Evolutionary conservation across 92 coral and sea anemone genomes (phyloP).

Genomic region (Parazoanthus darwini): DNA sequence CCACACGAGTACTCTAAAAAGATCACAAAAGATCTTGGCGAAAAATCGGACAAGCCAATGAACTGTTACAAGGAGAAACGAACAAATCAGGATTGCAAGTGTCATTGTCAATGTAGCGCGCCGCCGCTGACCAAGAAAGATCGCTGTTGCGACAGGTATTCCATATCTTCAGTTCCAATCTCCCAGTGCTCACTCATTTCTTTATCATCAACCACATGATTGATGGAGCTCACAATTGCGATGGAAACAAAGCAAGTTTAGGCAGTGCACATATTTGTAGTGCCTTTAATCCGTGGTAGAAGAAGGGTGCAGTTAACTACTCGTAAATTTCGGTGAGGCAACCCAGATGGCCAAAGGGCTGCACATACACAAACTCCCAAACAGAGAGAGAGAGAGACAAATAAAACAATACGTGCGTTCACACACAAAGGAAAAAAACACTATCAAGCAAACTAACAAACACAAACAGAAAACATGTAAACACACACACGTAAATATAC

Average conservation of each 20-base stretch:
- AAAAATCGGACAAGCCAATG: background rate
- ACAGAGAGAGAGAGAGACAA: background rate
- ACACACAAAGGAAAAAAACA: background rate
- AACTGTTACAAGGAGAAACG: background rate
- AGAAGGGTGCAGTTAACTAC: background rate
- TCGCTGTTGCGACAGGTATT: slow-evolving; percentile 30
- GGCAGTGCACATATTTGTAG: background rate
- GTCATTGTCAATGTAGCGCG: background rate
- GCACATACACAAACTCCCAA: background rate
- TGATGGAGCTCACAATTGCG: background rate
- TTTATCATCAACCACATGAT: slow-evolving; percentile 31
- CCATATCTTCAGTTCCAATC: slow-evolving; percentile 25
- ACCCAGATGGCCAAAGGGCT: background rate
- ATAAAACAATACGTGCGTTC: background rate
- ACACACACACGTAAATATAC: background rate
- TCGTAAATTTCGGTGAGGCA: no score
- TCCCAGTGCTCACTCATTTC: slow-evolving; percentile 42
- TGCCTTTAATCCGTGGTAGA: background rate
- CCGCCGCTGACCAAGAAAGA: slow-evolving; percentile 2
- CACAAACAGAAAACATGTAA: background rate
- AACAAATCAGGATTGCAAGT: background rate
- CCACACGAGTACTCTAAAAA: slow-evolving; percentile 1
- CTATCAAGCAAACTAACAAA: background rate
- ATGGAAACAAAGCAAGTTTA: background rate
- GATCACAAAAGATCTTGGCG: background rate